Evolutionary conservation across 2,797 vertebrate species (phyloP).

Genomic region (Rousettus madagascariensis): DNA sequence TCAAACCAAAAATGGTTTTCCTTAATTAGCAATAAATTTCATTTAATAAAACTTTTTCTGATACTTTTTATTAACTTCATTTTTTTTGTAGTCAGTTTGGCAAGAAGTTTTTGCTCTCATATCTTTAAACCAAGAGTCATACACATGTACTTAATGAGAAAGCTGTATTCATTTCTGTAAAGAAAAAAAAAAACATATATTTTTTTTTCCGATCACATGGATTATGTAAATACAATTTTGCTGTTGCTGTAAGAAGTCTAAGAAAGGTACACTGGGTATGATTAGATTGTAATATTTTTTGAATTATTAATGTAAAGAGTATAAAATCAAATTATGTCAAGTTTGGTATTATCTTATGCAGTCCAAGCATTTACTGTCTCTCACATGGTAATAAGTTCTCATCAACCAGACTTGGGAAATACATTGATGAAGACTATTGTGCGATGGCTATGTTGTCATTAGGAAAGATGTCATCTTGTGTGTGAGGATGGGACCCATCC

Average conservation of each 20-base stretch:
- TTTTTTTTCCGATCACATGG: neutral
- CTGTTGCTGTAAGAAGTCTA: neutral
- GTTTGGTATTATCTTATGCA: neutral
- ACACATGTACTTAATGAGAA: neutral
- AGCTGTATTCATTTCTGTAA: neutral
- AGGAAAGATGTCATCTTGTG: neutral
- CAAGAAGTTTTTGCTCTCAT: neutral
- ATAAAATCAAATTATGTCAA: neutral
- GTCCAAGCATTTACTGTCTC: neutral
- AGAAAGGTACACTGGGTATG: neutral
- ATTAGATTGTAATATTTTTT: neutral
- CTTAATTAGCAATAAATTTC: neutral
- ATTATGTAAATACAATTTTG: constrained; percentile 36
- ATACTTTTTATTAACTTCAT: neutral
- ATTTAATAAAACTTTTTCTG: neutral
- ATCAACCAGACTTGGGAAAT: neutral
- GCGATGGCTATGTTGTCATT: neutral
- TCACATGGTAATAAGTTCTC: neutral
- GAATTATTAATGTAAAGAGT: neutral
- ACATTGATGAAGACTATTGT: too few species aligned
- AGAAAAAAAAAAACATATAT: neutral
- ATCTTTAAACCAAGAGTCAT: neutral
- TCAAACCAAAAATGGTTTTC: neutral
- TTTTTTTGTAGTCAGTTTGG: neutral
- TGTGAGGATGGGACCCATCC: rapidly evolving